These are phyloP conservation scores for Propithecus perrieri DNA, from an alignment of 2,797 vertebrate genomes.

Conservation along the genomic window DNA sequence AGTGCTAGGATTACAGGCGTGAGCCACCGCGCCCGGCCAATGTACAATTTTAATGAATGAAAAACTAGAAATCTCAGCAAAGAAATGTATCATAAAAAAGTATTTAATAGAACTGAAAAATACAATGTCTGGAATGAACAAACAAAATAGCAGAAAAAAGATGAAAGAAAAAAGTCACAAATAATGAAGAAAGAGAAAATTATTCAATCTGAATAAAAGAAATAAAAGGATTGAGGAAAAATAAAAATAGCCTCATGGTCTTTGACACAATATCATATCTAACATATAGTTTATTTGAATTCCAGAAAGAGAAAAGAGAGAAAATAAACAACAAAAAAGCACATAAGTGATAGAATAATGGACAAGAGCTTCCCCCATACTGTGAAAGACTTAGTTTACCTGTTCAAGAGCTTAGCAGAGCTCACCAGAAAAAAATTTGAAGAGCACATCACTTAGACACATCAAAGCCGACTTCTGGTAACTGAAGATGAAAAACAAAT, in stretches of 20 bases:
- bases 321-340: background rate
- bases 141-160: background rate
- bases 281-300: background rate
- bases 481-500: background rate
- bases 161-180: background rate
- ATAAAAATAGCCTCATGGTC: background rate
- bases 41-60: background rate
- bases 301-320: background rate
- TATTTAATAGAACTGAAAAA: background rate
- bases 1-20: too few relatives aligned
- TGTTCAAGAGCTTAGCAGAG: background rate
- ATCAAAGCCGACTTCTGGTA: background rate
- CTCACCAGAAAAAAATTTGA: background rate
- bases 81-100: background rate
- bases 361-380: background rate
- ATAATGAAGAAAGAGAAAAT: background rate
- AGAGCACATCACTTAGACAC: background rate
- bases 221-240: background rate
- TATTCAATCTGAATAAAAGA: background rate
- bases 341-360: background rate
- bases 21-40: too few relatives aligned
- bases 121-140: background rate
- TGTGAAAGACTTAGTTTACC: background rate
- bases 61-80: background rate
- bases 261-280: background rate